Conservation (phyloP, 1,140 invertebrate species). For the Drosophila nannoptera region DNA sequence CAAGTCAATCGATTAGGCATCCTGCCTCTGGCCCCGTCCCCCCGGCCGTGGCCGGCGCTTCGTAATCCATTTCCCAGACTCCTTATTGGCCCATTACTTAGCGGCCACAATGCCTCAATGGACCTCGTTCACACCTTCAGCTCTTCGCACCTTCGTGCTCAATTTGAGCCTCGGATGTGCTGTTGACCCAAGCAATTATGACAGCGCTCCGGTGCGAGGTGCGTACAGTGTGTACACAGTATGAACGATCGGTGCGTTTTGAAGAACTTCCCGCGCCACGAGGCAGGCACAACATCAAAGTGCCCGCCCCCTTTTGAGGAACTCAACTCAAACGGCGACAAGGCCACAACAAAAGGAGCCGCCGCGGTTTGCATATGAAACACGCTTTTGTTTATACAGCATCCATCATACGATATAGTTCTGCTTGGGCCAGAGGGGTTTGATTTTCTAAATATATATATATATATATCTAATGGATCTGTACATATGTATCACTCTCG, state of each 20-base stretch:
- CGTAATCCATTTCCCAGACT: constrained; percentile 3
- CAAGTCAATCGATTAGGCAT: not conserved
- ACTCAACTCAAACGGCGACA: constrained; percentile 25
- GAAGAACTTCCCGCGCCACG: constrained; percentile 30
- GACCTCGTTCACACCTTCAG: constrained; percentile 59
- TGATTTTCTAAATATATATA: constrained; percentile 29
- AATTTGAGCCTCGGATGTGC: constrained; percentile 38
- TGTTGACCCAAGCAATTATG: constrained; percentile 66
- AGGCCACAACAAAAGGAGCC: constrained; percentile 69
- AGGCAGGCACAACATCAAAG: constrained; percentile 57
- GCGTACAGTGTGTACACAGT: constrained; percentile 14
- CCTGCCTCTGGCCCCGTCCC: no score
- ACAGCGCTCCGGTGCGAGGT: constrained; percentile 46
- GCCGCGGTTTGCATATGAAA: constrained; percentile 63
- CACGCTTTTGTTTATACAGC: constrained; percentile 68
- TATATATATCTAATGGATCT: constrained; percentile 66
- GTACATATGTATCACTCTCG: constrained; percentile 19
- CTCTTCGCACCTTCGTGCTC: constrained; percentile 61
- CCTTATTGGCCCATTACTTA: constrained; percentile 54
- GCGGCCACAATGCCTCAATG: constrained; percentile 17
- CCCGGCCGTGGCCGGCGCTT: constrained; percentile 37
- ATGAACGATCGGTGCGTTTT: constrained; percentile 33
- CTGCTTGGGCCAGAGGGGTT: constrained; percentile 47
- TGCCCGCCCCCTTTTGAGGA: constrained; percentile 39
- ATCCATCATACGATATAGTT: constrained; percentile 51